Base-by-base conservation (phyloP, 1,140 invertebrate genomes). In the Platorchestia sp. region DNA sequence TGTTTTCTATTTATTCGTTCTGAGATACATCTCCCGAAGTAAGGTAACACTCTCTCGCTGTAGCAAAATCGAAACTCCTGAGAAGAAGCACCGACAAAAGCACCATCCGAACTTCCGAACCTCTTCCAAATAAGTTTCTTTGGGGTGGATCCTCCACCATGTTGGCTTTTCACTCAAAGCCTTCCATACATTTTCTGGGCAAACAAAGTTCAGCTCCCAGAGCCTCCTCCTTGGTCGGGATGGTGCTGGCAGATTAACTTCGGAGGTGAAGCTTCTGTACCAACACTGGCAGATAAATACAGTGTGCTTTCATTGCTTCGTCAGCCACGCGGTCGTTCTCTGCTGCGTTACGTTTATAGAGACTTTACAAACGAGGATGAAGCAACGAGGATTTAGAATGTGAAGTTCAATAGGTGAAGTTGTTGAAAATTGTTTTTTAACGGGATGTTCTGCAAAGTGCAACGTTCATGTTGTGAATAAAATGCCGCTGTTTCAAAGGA, bases 161-260 rank as follows among this genome's bases (percentile, higher is more conserved):
- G 91, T 93, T 93, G 44, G 91, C 45, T 93, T 93, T 93, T 93
- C 91, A 93, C 91, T 93, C 45, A 44, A 93, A 93, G 91, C 91
- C 43, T 47, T 47, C 91, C 91, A 93, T 93, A 47, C 91, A 93
- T 93, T 93, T 93, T 93, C 91, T 93, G 45, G 14, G 91, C 91
- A 93, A 93, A 93, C 91, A 93, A 93, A 89, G 87, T 89, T 44
- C 87, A 89, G 87, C 87, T 89, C 42, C 41, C 43, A 44, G 43
- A 89, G 87, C 41, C 87, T 41, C 87, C 87, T 89, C 43, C 87
- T 89, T 44, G 43, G 87, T 89, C 87, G 87, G 43, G 43, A 89
- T 44, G 87, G 87, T 89, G n/a, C 41, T 44, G 87, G 43, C 10
- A 89, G 87, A 89, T 89, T 89, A 89, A 44, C 87, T 89, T 44